A percentile compares a stretch with the other conserved stretches of the same genome.
Conservation (phyloP, 2,113 vertebrate genomes). For the Sinocyclocheilus maitianheensis region DNA sequence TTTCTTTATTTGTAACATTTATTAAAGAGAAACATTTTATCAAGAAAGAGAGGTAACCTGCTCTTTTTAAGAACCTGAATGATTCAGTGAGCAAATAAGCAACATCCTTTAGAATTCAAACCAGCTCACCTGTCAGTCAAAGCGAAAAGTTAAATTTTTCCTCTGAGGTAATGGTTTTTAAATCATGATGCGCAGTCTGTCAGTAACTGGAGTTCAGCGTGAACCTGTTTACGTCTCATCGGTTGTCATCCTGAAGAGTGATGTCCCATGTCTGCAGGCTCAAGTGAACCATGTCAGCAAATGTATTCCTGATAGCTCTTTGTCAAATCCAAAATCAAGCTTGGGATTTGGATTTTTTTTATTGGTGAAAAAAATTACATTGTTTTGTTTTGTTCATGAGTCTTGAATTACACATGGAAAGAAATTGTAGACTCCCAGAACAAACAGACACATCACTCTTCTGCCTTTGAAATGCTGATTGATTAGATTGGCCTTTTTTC, state of each 20-base stretch:
- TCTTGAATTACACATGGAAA: background rate
- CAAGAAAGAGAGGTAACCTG: background rate
- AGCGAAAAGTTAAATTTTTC: background rate
- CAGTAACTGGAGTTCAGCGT: background rate
- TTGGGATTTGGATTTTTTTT: background rate
- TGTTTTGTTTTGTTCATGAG: background rate
- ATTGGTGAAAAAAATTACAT: background rate
- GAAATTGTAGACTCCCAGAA: background rate
- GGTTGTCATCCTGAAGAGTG: background rate
- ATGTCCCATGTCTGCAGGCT: background rate
- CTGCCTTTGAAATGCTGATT: slow-evolving; percentile 1
- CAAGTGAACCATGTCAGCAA: background rate
- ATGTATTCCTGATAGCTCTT: background rate
- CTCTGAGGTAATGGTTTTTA: background rate
- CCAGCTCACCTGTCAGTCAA: background rate
- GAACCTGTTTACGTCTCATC: background rate
- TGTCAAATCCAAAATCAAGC: background rate
- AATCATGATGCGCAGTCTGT: background rate
- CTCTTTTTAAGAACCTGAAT: background rate
- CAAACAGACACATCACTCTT: background rate
- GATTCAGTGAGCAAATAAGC: background rate
- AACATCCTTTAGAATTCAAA: background rate
- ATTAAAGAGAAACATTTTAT: background rate
- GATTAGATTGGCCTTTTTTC: background rate
- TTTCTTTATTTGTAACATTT: background rate